Percentiles rank a stretch among this genome's conserved stretches.
Evolutionary conservation across 2,888 invertebrate genomes (phyloP).

Genomic region (Nineta flava): DNA sequence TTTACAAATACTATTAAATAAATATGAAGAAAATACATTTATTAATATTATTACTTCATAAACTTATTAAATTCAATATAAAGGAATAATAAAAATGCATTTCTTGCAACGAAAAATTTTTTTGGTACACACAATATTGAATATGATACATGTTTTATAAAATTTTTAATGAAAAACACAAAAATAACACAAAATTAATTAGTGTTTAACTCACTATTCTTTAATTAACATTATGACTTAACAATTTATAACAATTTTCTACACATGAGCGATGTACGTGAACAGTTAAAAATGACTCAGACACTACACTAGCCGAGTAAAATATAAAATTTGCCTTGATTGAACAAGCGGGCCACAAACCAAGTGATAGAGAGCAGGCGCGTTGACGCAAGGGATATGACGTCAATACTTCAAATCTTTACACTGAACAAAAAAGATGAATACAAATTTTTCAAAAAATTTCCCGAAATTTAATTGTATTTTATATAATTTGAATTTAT

Average conservation of each 20-base stretch:
- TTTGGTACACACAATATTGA: too few species aligned
- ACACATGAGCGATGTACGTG: constrained; percentile 19
- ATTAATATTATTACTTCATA: background rate
- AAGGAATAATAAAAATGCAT: too few species aligned
- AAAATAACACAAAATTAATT: background rate
- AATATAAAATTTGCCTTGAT: constrained; percentile 31
- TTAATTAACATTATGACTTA: constrained; percentile 48
- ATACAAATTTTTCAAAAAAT: background rate
- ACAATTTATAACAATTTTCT: constrained; percentile 17
- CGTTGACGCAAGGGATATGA: constrained; percentile 47
- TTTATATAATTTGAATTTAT: background rate
- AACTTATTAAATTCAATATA: background rate
- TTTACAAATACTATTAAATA: background rate
- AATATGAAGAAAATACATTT: background rate
- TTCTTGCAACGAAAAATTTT: too few species aligned
- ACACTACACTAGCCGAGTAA: constrained; percentile 6
- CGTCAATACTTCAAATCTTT: constrained; percentile 28
- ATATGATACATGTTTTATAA: too few species aligned
- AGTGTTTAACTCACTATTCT: constrained; percentile 40
- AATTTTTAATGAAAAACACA: too few species aligned
- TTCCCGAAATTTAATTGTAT: background rate
- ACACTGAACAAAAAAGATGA: background rate
- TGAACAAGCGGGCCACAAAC: constrained; percentile 34
- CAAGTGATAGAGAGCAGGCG: constrained; percentile 38
- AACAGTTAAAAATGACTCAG: constrained; percentile 18